phyloP scores from a whole-genome alignment of 2,888 invertebrate species.

The Nymphalis urticae region DNA sequence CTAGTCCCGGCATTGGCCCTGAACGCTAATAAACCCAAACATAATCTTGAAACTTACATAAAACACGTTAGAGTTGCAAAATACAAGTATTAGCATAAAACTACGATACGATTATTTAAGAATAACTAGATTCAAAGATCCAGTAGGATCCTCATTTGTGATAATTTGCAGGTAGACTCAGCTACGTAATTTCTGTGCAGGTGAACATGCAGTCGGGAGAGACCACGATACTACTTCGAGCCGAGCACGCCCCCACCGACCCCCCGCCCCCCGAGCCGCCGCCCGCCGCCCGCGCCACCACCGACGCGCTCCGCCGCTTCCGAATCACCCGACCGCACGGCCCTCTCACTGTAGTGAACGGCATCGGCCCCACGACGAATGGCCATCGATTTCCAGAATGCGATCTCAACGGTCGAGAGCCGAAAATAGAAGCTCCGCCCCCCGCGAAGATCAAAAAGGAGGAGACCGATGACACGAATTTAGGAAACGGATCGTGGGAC shows the following conservation, averaged over 20 bases:
- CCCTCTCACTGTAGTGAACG: conserved; percentile 18
- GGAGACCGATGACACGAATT: conserved; percentile 32
- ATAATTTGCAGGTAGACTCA: too few relatives aligned
- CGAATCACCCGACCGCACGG: conserved; percentile 38
- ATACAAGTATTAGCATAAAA: too few relatives aligned
- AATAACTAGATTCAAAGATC: too few relatives aligned
- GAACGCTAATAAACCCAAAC: too few relatives aligned
- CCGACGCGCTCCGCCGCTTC: conserved; percentile 40
- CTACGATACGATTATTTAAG: too few relatives aligned
- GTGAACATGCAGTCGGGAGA: conserved; percentile 59
- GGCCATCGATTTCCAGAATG: conserved; percentile 20
- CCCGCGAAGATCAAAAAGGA: conserved; percentile 40
- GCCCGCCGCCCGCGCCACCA: conserved; percentile 35
- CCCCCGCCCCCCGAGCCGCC: conserved; percentile 41
- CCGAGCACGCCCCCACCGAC: conserved; percentile 58
- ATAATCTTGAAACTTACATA: too few relatives aligned
- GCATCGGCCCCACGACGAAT: conserved; percentile 26
- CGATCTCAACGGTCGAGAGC: conserved; percentile 12
- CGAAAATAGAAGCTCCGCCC: conserved; percentile 32
- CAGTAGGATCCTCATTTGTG: too few relatives aligned
- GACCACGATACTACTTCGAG: conserved; percentile 64
- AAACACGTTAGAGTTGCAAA: too few relatives aligned
- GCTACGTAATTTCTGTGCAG: conserved; percentile 41
- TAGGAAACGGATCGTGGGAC: conserved; percentile 31
- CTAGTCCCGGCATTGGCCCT: too few relatives aligned